Evolutionary conservation across 2,113 vertebrate species (phyloP).

Genomic region (Leptobrachium leishanense): DNA sequence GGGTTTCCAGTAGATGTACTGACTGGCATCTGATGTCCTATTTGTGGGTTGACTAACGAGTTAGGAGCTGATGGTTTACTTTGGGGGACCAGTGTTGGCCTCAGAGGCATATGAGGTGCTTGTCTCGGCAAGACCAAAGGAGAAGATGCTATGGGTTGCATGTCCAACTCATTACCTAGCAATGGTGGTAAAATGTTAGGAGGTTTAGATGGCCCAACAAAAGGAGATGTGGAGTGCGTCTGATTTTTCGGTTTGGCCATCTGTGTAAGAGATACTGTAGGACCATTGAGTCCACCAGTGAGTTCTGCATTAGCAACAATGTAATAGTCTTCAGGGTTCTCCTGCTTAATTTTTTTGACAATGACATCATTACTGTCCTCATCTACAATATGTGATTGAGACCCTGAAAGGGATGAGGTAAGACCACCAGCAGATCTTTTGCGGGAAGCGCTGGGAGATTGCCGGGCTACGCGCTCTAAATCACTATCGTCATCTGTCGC

Average conservation of each 20-base stretch:
- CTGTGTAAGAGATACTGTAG: constrained; percentile 67
- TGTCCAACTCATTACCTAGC: constrained; percentile 61
- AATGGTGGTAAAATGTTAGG: constrained; percentile 52
- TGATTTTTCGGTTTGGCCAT: constrained; percentile 71
- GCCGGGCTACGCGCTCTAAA: constrained; percentile 71
- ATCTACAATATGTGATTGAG: constrained; percentile 61
- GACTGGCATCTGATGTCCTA: constrained; percentile 65
- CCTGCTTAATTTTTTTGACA: constrained; percentile 86
- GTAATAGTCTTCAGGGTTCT: constrained; percentile 81
- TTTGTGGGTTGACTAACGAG: constrained; percentile 55
- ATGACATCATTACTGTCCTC: constrained; percentile 64
- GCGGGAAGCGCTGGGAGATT: constrained; percentile 57
- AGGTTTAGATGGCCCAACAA: constrained; percentile 58
- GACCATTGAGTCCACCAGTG: constrained; percentile 62
- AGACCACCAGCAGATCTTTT: constrained; percentile 61
- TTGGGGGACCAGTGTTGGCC: constrained; percentile 63
- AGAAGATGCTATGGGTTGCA: constrained; percentile 60
- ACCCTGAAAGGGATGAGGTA: constrained; percentile 49
- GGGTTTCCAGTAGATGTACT: constrained; percentile 69
- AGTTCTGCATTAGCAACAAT: constrained; percentile 77
- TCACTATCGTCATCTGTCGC: constrained; percentile 84
- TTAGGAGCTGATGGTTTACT: constrained; percentile 52
- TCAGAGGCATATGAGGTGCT: constrained; percentile 56
- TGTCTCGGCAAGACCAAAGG: constrained; percentile 55
- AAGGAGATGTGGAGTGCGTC: constrained; percentile 60